phyloP scores from a whole-genome alignment of 2,888 invertebrate species.

The Brachynemurus nebulosus region DNA sequence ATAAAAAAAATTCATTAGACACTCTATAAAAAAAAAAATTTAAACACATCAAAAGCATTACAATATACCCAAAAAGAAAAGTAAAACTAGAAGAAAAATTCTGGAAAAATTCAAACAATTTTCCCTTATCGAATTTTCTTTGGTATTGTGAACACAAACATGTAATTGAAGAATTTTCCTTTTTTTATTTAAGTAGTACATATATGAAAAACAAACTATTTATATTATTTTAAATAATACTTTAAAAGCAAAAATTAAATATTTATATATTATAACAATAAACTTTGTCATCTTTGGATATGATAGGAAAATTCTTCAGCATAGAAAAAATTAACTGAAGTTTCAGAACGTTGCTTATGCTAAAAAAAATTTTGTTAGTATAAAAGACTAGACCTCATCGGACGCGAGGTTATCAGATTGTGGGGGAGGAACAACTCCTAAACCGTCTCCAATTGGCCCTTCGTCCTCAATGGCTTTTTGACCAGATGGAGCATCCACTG shows the following conservation, averaged over 20 bases:
- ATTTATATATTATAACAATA: background rate
- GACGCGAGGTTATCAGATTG: constrained; percentile 33
- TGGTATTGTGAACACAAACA: constrained; percentile 1
- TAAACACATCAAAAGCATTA: too few species aligned
- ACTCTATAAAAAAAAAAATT: too few species aligned
- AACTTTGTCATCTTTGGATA: background rate
- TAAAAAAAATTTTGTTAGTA: too few species aligned
- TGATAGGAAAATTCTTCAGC: background rate
- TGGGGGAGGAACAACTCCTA: constrained; percentile 25
- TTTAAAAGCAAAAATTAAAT: background rate
- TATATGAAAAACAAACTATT: too few species aligned
- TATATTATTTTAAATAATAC: too few species aligned
- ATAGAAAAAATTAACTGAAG: background rate
- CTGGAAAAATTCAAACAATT: too few species aligned
- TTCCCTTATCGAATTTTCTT: background rate
- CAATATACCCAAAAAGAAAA: too few species aligned
- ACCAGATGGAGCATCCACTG: constrained; percentile 12
- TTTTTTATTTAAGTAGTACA: background rate
- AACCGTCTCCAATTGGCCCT: constrained; percentile 30
- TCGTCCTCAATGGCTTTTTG: constrained; percentile 26
- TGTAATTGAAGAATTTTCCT: background rate
- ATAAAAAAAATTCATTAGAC: too few species aligned
- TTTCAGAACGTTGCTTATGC: too few species aligned
- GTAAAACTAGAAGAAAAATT: too few species aligned
- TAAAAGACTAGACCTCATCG: constrained; percentile 39